phyloP scores from a whole-genome alignment of 1,140 invertebrate genomes.

The Bacillus rossius region DNA sequence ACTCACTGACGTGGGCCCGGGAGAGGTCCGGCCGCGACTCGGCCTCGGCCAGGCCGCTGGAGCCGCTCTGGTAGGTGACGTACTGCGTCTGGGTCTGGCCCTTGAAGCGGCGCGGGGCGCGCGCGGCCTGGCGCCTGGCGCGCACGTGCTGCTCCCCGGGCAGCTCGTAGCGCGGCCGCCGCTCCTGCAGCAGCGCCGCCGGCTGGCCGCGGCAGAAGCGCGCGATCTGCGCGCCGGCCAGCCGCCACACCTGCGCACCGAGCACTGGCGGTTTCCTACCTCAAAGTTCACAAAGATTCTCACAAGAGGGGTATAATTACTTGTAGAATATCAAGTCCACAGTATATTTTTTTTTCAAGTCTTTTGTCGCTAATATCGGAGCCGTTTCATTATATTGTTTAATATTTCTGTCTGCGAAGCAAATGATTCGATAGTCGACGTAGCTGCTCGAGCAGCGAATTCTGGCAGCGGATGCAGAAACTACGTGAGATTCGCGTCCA shows the following conservation, averaged over 20 bases:
- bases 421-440: too few relatives aligned
- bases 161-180: conserved; percentile 21
- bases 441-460: too few relatives aligned
- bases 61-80: conserved; percentile 52
- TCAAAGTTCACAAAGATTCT: neutral
- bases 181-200: conserved; percentile 29
- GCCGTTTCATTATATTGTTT: neutral
- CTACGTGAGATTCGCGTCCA: too few relatives aligned
- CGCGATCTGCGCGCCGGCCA: conserved; percentile 35
- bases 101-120: conserved; percentile 37
- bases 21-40: conserved; percentile 65
- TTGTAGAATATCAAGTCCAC: neutral
- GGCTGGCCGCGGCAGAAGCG: conserved; percentile 34
- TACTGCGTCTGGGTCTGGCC: conserved; percentile 82
- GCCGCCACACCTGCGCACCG: conserved; percentile 30
- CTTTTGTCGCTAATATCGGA: too few relatives aligned
- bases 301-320: neutral
- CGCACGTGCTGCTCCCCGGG: conserved; percentile 18
- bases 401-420: too few relatives aligned
- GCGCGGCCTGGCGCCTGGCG: neutral
- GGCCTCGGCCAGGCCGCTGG: conserved; percentile 67
- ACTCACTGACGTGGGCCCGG: conserved; percentile 70
- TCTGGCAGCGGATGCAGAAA: too few relatives aligned
- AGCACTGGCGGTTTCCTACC: too few relatives aligned
- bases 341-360: neutral